Evolutionary conservation across 2,797 vertebrate genomes (phyloP), one percentile per base, ranked within the genome.

Genomic region (Agapornis canus): DNA sequence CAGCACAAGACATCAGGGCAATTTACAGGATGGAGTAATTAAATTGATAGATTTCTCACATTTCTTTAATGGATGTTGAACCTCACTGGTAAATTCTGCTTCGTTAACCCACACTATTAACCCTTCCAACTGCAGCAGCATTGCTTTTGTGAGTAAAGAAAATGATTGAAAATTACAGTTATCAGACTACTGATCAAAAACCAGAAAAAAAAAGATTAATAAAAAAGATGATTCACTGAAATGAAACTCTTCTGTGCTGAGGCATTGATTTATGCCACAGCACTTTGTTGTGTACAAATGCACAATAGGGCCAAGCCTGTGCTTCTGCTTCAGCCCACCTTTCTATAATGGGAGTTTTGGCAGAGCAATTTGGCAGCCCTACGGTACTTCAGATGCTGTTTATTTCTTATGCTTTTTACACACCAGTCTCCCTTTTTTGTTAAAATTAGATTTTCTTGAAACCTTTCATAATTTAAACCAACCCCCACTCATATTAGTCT

Each of bases 361-460:
- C 94, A 82, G 57, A 87, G 65, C 51, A 45, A 54, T 82, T 27
- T 87, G 79, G 86, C 89, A 91, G 49, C 22, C 25, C 35, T 75
- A 27, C 18, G n/a, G 49, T 35, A 69, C 35, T 37, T 3, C 2
- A 80, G 65, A 68, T 35, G 20, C 15, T 78, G 18, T 1, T 23
- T 7, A 20, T 82, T 39, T 16, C 49, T 66, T 40, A 26, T 51
- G 76, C 27, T 82, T 80, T 93, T 87, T 85, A 87, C 11, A 81
- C 22, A 71, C 5, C 22, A 48, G 32, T 57, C 39, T 14, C 20
- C 3, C 13, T 3, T 65, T 93, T 92, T 59, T 51, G 22, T 86
- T 75, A 51, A 78, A 82, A 90, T n/a, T 25, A 86, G 20, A 26
- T 86, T 79, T 90, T 86, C 63, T 76, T 84, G 61, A 94, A 90